Evolutionary conservation across 2,888 invertebrate genomes (phyloP).

Genomic region (Ceriagrion tenellum): DNA sequence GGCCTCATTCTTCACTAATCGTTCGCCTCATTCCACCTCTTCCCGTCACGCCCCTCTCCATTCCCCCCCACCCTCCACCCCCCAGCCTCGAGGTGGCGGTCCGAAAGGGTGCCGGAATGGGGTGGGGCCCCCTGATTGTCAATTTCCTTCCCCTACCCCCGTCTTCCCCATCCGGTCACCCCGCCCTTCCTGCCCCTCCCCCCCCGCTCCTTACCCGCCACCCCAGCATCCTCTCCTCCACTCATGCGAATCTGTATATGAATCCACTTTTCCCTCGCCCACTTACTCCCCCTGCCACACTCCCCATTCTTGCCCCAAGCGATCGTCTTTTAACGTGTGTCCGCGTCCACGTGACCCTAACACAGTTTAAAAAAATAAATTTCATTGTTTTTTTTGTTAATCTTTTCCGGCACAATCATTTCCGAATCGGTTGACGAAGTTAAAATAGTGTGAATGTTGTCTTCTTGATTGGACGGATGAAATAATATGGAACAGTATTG

Average conservation of each 20-base stretch:
- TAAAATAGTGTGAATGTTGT: neutral
- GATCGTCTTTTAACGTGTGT: neutral
- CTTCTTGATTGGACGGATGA: no score
- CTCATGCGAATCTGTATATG: conserved; percentile 35
- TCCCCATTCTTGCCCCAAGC: neutral
- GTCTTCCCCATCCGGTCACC: neutral
- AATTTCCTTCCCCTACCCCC: conserved; percentile 28
- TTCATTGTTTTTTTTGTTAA: neutral
- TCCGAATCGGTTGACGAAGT: neutral
- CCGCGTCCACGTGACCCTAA: neutral
- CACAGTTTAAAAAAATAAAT: no score
- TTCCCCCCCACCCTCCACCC: neutral
- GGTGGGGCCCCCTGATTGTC: neutral
- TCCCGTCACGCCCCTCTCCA: neutral
- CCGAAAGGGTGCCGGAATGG: neutral
- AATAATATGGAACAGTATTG: no score
- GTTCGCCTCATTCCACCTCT: neutral
- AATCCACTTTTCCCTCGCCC: neutral
- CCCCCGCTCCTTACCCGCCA: neutral
- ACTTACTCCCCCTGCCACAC: neutral
- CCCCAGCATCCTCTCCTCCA: conserved; percentile 3
- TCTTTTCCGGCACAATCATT: neutral
- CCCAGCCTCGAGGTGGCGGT: no score
- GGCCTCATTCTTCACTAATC: neutral
- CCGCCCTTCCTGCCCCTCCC: neutral